Conservation (phyloP, 2,113 vertebrate genomes). For the Steatornis caripensis region DNA sequence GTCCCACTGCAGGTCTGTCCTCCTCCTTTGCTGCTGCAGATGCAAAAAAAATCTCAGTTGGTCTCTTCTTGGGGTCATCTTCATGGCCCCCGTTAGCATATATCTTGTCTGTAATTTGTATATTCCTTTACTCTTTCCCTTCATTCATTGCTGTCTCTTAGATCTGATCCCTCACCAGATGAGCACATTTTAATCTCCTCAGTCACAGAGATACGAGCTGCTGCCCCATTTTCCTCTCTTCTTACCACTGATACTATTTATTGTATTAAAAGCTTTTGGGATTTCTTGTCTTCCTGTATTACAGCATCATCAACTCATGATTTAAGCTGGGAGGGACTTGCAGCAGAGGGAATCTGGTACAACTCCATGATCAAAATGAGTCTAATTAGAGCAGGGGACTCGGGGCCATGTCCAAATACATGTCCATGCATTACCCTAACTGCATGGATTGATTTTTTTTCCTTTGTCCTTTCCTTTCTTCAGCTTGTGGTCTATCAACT, state of each 20-base stretch:
- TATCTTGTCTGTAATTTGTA: background rate
- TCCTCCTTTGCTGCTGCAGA: background rate
- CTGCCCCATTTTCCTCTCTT: background rate
- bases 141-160: background rate
- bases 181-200: background rate
- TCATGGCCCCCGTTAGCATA: background rate
- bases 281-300: background rate
- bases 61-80: background rate
- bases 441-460: background rate
- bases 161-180: background rate
- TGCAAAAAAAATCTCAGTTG: background rate
- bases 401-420: background rate
- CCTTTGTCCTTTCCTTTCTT: background rate
- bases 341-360: background rate
- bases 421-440: background rate
- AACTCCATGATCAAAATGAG: background rate
- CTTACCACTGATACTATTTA: background rate
- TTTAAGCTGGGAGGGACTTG: background rate
- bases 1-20: background rate
- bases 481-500: background rate
- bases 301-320: background rate
- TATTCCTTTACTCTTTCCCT: background rate
- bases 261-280: background rate
- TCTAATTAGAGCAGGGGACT: background rate
- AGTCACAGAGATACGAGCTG: background rate